A percentile compares a stretch with the other conserved stretches of the same genome.
phyloP scores from a whole-genome alignment of 2,888 invertebrate species.

The Lasioglossum villosulum region DNA sequence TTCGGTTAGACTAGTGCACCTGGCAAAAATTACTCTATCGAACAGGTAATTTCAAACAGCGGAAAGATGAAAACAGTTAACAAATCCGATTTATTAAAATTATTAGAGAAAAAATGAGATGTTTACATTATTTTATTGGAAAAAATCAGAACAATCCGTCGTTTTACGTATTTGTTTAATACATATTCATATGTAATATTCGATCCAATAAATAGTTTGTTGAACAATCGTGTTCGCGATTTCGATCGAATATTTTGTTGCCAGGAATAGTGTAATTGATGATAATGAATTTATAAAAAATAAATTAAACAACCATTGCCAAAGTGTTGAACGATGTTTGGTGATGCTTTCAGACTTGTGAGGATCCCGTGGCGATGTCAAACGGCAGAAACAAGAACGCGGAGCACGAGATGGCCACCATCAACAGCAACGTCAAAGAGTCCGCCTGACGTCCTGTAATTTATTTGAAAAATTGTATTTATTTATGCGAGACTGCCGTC shows the following conservation, averaged over 20 bases:
- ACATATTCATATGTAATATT: no score
- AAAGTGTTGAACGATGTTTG: not conserved
- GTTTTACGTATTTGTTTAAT: no score
- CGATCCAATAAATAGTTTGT: no score
- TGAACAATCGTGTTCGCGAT: no score
- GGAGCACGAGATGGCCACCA: conserved; percentile 81
- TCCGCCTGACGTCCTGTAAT: conserved; percentile 74
- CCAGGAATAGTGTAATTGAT: not conserved
- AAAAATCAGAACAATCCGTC: no score
- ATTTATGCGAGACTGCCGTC: conserved; percentile 64
- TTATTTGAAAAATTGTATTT: conserved; percentile 72
- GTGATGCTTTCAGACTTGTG: conserved; percentile 80
- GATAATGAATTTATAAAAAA: no score
- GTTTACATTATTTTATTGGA: no score
- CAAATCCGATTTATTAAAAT: not conserved
- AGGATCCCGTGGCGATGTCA: conserved; percentile 77
- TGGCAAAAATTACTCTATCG: not conserved
- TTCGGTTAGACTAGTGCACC: not conserved
- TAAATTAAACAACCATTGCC: not conserved
- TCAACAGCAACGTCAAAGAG: conserved; percentile 78
- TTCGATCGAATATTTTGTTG: no score
- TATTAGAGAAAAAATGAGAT: not conserved
- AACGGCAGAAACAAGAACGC: conserved; percentile 78
- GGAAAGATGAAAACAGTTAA: not conserved
- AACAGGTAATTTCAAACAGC: not conserved